Conservation (phyloP, 2,797 vertebrate genomes). For the Salarias fasciatus region DNA sequence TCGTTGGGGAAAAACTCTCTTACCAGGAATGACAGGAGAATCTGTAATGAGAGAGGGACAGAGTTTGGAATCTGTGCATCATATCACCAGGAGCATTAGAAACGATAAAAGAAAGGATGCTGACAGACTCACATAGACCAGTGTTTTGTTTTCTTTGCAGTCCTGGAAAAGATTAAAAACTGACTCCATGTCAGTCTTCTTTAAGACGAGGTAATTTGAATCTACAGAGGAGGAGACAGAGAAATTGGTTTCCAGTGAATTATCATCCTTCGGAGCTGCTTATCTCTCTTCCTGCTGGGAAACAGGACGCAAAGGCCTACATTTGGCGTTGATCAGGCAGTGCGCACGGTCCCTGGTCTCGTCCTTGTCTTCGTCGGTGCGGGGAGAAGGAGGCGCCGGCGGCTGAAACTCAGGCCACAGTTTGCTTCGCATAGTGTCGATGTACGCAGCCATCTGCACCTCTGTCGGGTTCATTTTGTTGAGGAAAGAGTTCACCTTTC, state of each 20-base stretch:
- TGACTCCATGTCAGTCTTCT: conserved; percentile 77
- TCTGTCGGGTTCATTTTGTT: conserved; percentile 79
- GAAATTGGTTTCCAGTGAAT: background rate
- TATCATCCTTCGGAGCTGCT: background rate
- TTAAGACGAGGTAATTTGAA: conserved; percentile 71
- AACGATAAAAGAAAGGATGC: background rate
- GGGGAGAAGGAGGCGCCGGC: conserved; percentile 19
- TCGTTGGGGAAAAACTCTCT: conserved; percentile 75
- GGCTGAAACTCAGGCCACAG: conserved; percentile 70
- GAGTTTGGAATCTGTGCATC: background rate
- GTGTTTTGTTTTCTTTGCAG: conserved; percentile 79
- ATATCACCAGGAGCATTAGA: background rate
- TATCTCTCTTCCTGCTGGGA: background rate
- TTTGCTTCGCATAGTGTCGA: conserved; percentile 72
- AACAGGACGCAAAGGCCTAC: conserved; percentile 49
- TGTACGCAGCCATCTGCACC: conserved; percentile 71
- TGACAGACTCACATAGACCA: conserved; percentile 81
- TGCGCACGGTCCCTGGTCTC: conserved; percentile 75
- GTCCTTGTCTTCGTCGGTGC: conserved; percentile 70
- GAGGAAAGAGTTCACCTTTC: conserved; percentile 80
- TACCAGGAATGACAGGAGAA: conserved; percentile 77
- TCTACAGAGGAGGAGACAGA: conserved; percentile 56
- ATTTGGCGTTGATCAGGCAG: conserved; percentile 75
- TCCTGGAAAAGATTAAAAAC: conserved; percentile 84
- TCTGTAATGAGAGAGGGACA: conserved; percentile 49